Conservation (phyloP, 1,140 invertebrate genomes). For the Drosophila repleta region DNA sequence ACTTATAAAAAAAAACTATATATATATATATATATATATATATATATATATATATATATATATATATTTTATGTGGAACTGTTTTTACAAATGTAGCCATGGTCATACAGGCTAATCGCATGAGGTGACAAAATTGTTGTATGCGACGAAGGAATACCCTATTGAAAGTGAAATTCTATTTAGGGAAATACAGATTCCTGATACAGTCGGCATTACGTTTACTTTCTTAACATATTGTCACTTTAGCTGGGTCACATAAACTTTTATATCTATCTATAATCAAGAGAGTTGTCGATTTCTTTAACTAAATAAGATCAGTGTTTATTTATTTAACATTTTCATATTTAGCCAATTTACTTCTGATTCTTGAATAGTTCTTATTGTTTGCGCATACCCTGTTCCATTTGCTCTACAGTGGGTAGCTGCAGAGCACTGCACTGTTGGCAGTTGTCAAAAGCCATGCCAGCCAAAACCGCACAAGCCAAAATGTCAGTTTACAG, state of each 20-base stretch:
- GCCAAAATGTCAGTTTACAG: slow-evolving; percentile 64
- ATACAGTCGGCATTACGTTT: too few species aligned
- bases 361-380: too few species aligned
- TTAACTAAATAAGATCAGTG: too few species aligned
- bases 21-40: background rate
- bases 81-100: slow-evolving; percentile 1
- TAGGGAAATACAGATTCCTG: too few species aligned
- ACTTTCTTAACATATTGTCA: too few species aligned
- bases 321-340: too few species aligned
- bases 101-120: background rate
- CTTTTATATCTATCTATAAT: too few species aligned
- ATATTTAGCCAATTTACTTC: too few species aligned
- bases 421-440: slow-evolving; percentile 1
- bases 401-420: background rate
- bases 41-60: slow-evolving; percentile 1
- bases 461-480: slow-evolving; percentile 29
- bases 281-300: too few species aligned
- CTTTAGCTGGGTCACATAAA: too few species aligned
- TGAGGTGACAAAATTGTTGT: background rate
- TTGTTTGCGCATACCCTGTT: too few species aligned
- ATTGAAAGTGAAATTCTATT: too few species aligned
- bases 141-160: background rate
- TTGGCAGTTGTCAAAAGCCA: slow-evolving; percentile 17
- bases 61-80: background rate
- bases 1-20: slow-evolving; percentile 33